Percentiles rank a stretch among this genome's conserved stretches.
phyloP scores from a whole-genome alignment of 2,797 vertebrate species.

The Bryconaethiops microstoma region DNA sequence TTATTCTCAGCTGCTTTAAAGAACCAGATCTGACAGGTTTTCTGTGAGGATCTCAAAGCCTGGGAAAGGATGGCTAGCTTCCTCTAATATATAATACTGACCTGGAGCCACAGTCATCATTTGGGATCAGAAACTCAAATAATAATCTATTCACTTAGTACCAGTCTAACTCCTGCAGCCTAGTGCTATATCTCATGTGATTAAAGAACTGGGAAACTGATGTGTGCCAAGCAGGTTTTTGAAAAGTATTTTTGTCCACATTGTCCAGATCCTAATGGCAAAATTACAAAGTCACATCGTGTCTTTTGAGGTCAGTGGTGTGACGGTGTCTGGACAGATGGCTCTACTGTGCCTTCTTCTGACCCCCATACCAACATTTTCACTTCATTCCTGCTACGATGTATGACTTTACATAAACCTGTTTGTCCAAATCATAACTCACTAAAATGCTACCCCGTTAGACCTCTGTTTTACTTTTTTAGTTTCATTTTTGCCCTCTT shows the following conservation, averaged over 20 bases:
- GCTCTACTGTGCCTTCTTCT: background rate
- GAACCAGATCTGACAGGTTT: constrained; percentile 21
- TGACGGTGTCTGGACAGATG: too few relatives aligned
- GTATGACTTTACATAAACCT: too few relatives aligned
- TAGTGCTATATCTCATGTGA: background rate
- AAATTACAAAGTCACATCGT: too few relatives aligned
- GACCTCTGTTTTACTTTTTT: too few relatives aligned
- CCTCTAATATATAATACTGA: constrained; percentile 27
- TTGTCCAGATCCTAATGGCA: too few relatives aligned
- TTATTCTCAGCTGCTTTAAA: constrained; percentile 15
- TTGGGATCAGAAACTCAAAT: background rate
- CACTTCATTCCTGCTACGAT: too few relatives aligned
- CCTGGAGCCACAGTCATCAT: background rate
- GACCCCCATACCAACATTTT: background rate
- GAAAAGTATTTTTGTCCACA: too few relatives aligned
- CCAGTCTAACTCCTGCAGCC: background rate
- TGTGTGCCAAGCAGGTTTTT: too few relatives aligned
- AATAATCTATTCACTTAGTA: constrained; percentile 9
- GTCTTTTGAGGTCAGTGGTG: too few relatives aligned
- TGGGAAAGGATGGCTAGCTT: constrained; percentile 12
- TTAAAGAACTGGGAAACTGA: background rate
- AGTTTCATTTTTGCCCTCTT: too few relatives aligned
- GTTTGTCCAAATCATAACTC: too few relatives aligned
- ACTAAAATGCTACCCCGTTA: too few relatives aligned
- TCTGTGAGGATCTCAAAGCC: constrained; percentile 1